phyloP scores from a whole-genome alignment of 1,140 invertebrate genomes.

The Sycobia sp. region DNA sequence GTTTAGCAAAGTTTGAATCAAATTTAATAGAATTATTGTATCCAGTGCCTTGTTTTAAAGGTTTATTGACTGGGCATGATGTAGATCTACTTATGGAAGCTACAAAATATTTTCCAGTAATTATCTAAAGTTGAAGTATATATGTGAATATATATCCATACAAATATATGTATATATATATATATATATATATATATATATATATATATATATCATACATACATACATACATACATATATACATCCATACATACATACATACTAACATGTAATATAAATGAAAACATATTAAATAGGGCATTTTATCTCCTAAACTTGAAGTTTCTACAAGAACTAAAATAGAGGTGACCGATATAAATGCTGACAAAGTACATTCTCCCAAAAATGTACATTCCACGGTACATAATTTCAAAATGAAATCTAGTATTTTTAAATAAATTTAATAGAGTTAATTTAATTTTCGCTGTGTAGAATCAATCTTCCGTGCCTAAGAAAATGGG shows the following conservation, averaged over 20 bases:
- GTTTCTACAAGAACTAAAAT: slow-evolving; percentile 64
- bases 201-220: no score
- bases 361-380: slow-evolving; percentile 37
- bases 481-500: slow-evolving; percentile 21
- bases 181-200: no score
- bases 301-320: slow-evolving; percentile 67
- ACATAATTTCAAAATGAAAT: slow-evolving; percentile 14
- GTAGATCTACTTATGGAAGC: slow-evolving; percentile 72
- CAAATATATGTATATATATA: no score
- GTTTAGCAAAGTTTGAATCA: slow-evolving; percentile 69
- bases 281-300: slow-evolving; percentile 57
- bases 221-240: no score
- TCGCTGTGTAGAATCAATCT: slow-evolving; percentile 28
- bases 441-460: slow-evolving; percentile 4
- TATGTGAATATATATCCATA: slow-evolving; percentile 6
- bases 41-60: slow-evolving; percentile 60
- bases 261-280: slow-evolving; percentile 1
- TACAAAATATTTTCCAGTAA: slow-evolving; percentile 69
- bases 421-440: no score
- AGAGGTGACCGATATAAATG: slow-evolving; percentile 52
- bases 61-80: slow-evolving; percentile 61
- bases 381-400: slow-evolving; percentile 55
- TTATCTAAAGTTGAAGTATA: neutral
- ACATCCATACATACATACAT: no score
- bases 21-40: slow-evolving; percentile 69